Evolutionary conservation across 2,888 invertebrate genomes (phyloP).

Genomic region (Ypsolopha sequella): DNA sequence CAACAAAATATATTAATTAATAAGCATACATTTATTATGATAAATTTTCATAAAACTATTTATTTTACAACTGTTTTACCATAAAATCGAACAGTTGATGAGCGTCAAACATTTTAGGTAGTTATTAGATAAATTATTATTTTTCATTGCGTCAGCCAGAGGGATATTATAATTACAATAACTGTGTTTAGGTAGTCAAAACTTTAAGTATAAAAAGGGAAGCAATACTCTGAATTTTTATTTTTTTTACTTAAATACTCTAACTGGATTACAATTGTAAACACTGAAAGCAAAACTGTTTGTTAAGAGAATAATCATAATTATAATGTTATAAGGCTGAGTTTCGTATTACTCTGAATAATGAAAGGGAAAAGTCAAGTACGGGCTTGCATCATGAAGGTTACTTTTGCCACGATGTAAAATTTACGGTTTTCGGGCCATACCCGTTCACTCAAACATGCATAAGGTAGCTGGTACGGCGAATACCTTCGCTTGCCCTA

Average conservation of each 20-base stretch:
- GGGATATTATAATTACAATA: constrained; percentile 42
- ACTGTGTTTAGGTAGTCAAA: constrained; percentile 54
- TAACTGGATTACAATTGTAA: constrained; percentile 30
- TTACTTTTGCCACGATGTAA: background rate
- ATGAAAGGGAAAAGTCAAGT: background rate
- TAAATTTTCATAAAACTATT: background rate
- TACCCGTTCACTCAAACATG: background rate
- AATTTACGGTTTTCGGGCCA: background rate
- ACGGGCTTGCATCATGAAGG: too few species aligned
- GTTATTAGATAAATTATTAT: constrained; percentile 21
- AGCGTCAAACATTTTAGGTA: constrained; percentile 19
- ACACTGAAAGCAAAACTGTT: too few species aligned
- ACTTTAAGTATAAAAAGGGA: constrained; percentile 65
- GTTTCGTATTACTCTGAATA: background rate
- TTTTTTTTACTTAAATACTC: constrained; percentile 58
- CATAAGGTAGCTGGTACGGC: background rate
- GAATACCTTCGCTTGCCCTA: background rate
- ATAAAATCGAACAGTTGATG: constrained; percentile 13
- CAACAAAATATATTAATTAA: background rate
- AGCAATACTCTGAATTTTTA: constrained; percentile 67
- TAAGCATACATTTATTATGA: background rate
- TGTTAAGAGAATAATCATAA: background rate
- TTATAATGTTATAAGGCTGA: background rate
- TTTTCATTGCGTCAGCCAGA: constrained; percentile 51
- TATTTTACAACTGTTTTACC: background rate